Evolutionary conservation across 2,888 invertebrate genomes (phyloP), one percentile per base, ranked within the genome.

Genomic region (Hyles lineata): DNA sequence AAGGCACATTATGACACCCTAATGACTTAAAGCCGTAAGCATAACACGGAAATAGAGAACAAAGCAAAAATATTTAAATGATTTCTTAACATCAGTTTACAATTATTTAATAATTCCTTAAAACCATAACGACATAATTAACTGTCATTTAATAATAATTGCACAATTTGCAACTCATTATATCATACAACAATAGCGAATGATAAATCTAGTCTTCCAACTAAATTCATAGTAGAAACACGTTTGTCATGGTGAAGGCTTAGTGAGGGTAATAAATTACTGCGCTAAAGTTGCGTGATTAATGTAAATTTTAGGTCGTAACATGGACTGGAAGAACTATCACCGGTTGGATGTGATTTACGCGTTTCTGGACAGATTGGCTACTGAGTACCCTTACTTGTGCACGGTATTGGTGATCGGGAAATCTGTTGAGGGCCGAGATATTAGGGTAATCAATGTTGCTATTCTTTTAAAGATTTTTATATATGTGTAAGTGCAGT

Each of bases 261-360:
- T 67, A 67, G 23, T 67, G 67, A 67, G 63, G 43, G 67, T 67
- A 67, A 67, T 67, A 67, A 67, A 67, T 67, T 67, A 67, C 67
- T 23, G 50, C 19, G 43, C 17, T 67, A 50, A 67, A 67, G 67
- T 67, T 67, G 43, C 67, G 67, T 50, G 67, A 67, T 25, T 62
- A n/a, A 43, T 58, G 59, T 69, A 60, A 71, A 60, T 59, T 75
- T 3, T 81, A 89, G 87, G 77, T 58, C 74, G 59, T 15, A 74
- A 52, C 1, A 94, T 94, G 92, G 90, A 94, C 76, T 94, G 94
- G 94, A 82, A 82, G 9, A 85, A 77, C 59, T 94, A 92, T 77
- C 89, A 94, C 61, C 86, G 90, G 4, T 79, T 94, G 72, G 85
- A 86, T n/a, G 85, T 87, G 0, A 93, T 94, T 50, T 91, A 94